Conservation (phyloP, 2,113 vertebrate genomes). For the Chauna torquata region DNA sequence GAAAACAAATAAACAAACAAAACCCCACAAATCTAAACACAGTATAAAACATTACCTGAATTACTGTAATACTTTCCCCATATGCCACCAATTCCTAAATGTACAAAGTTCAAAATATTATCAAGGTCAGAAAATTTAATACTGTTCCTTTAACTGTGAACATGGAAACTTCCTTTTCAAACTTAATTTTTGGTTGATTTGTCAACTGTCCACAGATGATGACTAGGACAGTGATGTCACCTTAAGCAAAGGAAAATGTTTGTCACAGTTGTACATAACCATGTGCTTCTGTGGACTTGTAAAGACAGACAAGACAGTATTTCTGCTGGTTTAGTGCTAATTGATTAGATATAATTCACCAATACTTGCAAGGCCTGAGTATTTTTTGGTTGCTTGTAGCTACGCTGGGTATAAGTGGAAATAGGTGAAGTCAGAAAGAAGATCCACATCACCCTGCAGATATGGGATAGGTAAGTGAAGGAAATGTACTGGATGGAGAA, state of each 20-base stretch:
- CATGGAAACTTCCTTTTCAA: background rate
- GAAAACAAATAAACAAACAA: rapidly evolving
- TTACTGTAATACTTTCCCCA: background rate
- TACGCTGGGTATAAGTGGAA: background rate
- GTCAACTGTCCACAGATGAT: background rate
- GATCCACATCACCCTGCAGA: background rate
- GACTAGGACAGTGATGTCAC: background rate
- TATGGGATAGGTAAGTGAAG: background rate
- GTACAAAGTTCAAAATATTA: background rate
- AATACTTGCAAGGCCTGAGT: background rate
- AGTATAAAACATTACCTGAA: background rate
- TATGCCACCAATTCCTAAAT: background rate
- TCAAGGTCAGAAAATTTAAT: background rate
- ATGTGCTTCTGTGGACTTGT: background rate
- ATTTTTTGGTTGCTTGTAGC: background rate
- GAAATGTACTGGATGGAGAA: background rate
- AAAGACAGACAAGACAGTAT: background rate
- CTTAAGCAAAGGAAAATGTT: background rate
- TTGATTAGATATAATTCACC: background rate
- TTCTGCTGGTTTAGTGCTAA: background rate
- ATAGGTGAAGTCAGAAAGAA: background rate
- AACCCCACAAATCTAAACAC: background rate
- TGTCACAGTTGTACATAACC: background rate
- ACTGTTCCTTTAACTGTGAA: background rate
- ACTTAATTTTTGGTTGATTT: background rate